Percentiles rank a stretch among this genome's conserved stretches.
These are phyloP conservation scores for Halyomorpha halys DNA, from an alignment of 1,140 invertebrate genomes.

Conservation along the genomic window DNA sequence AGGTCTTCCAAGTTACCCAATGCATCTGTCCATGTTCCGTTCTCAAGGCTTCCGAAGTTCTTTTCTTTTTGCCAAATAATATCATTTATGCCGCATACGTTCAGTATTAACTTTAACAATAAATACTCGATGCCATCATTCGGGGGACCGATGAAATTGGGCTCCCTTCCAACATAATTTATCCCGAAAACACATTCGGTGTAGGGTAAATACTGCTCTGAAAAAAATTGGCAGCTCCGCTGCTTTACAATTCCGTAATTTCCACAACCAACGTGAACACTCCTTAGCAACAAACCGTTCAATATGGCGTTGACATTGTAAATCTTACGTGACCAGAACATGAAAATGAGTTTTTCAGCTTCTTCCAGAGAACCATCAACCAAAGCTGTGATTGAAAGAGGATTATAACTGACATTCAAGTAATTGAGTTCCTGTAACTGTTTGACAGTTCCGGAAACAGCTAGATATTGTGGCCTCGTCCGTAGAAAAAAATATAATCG, in stretches of 20 bases:
- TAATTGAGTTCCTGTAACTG: neutral
- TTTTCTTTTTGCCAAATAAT: neutral
- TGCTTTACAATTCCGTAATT: neutral
- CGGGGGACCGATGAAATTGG: neutral
- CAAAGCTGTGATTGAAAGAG: neutral
- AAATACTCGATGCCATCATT: neutral
- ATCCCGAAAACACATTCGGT: neutral
- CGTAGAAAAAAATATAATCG: too few relatives aligned
- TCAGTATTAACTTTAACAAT: neutral
- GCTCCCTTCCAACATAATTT: neutral
- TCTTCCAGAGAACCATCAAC: neutral
- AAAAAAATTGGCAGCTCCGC: neutral
- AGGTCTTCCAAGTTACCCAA: conserved; percentile 2
- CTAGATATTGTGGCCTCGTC: too few relatives aligned
- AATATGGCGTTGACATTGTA: neutral
- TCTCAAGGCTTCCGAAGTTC: neutral
- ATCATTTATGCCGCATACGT: neutral
- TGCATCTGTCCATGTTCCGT: neutral
- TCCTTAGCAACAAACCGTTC: neutral
- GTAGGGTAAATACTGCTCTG: neutral
- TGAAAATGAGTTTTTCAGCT: neutral
- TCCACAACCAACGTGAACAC: neutral
- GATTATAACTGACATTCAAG: neutral
- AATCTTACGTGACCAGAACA: neutral
- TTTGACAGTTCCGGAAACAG: too few relatives aligned